A percentile compares a stretch with the other conserved stretches of the same genome.
phyloP scores from a whole-genome alignment of 2,888 invertebrate species.

The Xestia rhomboidea region DNA sequence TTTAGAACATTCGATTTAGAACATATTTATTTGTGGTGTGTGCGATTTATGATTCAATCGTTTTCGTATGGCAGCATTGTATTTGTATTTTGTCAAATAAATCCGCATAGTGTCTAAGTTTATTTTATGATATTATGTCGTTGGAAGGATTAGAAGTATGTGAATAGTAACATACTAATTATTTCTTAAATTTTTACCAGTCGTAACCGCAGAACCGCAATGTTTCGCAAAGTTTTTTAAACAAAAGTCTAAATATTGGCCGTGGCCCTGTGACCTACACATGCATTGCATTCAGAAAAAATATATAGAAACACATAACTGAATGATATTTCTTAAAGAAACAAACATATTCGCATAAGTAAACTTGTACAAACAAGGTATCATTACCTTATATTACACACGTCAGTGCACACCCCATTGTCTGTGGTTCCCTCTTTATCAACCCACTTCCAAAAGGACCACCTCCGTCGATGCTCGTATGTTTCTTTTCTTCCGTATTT shows the following conservation, averaged over 20 bases:
- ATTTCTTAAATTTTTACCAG: slow-evolving; percentile 29
- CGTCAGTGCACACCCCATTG: slow-evolving; percentile 45
- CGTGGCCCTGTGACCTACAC: slow-evolving; percentile 51
- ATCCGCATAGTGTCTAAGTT: background rate
- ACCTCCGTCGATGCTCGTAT: background rate
- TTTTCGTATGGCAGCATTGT: background rate
- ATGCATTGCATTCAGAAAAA: background rate
- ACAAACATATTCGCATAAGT: slow-evolving; percentile 9
- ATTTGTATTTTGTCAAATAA: background rate
- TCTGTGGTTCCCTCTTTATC: slow-evolving; percentile 14
- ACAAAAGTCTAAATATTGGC: slow-evolving; percentile 47
- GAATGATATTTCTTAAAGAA: slow-evolving; percentile 7
- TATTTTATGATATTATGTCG: background rate
- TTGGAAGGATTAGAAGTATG: background rate
- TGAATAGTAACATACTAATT: slow-evolving; percentile 4
- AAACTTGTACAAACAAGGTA: slow-evolving; percentile 23
- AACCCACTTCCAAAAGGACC: slow-evolving; percentile 1
- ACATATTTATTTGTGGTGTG: slow-evolving; percentile 20
- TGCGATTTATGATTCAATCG: slow-evolving; percentile 18
- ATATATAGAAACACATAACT: slow-evolving; percentile 1
- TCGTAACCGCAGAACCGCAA: slow-evolving; percentile 23
- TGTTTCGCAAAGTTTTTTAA: slow-evolving; percentile 49
- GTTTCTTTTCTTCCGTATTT: background rate
- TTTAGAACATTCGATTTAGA: slow-evolving; percentile 18
- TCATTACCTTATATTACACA: slow-evolving; percentile 32